phyloP scores from a whole-genome alignment of 2,888 invertebrate species.

The Tenthredo distinguenda region DNA sequence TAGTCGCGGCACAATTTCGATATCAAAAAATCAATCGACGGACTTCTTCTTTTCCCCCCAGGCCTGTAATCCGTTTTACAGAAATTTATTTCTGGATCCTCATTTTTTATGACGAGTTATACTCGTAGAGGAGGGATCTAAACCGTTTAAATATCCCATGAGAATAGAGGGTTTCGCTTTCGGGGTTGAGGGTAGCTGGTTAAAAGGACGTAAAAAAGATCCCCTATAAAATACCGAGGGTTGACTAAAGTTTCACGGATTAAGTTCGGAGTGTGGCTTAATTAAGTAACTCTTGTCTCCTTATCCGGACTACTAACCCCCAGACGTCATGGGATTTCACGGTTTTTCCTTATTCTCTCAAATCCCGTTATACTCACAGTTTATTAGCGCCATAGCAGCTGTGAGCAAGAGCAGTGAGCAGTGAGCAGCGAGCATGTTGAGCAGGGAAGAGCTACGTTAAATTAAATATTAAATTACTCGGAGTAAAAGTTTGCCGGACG shows the following conservation, averaged over 20 bases:
- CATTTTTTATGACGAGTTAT: neutral
- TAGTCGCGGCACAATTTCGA: neutral
- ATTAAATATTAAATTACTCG: conserved; percentile 47
- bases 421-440: too few species aligned
- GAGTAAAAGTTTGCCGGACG: conserved; percentile 27
- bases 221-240: conserved; percentile 5
- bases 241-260: conserved; percentile 20
- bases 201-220: neutral
- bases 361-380: neutral
- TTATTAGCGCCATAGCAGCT: too few species aligned
- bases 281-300: conserved; percentile 53
- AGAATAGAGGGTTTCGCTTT: neutral
- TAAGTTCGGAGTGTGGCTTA: conserved; percentile 48
- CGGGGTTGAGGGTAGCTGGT: neutral
- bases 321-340: neutral
- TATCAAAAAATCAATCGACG: neutral
- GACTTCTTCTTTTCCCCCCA: neutral
- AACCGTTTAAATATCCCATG: neutral
- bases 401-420: too few species aligned
- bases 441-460: neutral
- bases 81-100: neutral
- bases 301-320: conserved; percentile 29
- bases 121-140: neutral
- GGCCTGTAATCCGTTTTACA: neutral
- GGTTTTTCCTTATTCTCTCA: neutral